Percentiles rank a stretch among this genome's conserved stretches.
Conservation (phyloP, 1,140 invertebrate species). For the Coelopa frigida region DNA sequence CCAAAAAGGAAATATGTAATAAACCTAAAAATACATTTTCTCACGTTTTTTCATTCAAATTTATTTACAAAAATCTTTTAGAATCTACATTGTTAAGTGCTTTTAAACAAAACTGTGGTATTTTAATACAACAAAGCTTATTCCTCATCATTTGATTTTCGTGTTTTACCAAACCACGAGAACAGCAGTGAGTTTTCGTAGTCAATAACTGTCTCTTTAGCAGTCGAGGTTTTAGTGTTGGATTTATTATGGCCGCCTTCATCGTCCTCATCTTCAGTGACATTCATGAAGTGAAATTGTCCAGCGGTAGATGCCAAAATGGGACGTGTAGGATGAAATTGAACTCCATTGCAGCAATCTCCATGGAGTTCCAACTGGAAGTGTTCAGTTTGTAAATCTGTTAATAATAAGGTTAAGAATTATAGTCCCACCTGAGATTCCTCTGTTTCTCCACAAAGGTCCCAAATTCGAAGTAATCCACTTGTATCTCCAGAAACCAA, state of each 20-base stretch:
- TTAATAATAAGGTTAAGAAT: background rate
- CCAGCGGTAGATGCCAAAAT: constrained; percentile 76
- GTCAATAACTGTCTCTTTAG: constrained; percentile 7
- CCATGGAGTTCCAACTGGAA: constrained; percentile 60
- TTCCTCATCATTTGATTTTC: no score
- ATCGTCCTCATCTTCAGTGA: background rate
- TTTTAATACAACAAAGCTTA: no score
- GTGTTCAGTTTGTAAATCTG: constrained; percentile 13
- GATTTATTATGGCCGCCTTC: background rate
- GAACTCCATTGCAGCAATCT: constrained; percentile 79
- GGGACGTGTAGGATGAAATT: constrained; percentile 68
- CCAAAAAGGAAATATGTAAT: no score
- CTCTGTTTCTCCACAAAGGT: constrained; percentile 42
- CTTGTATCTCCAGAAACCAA: constrained; percentile 68
- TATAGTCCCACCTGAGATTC: background rate
- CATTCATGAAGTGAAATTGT: constrained; percentile 53
- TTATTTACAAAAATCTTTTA: no score
- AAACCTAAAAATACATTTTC: no score
- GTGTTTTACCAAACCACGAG: constrained; percentile 21
- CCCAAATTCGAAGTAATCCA: constrained; percentile 69
- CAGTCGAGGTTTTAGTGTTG: background rate
- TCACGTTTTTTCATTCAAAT: no score
- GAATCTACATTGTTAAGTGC: no score
- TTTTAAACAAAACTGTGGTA: no score
- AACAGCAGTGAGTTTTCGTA: constrained; percentile 22